These are phyloP conservation scores for Gandaritis pyraliata DNA, from an alignment of 2,888 invertebrate genomes.

Conservation along the genomic window DNA sequence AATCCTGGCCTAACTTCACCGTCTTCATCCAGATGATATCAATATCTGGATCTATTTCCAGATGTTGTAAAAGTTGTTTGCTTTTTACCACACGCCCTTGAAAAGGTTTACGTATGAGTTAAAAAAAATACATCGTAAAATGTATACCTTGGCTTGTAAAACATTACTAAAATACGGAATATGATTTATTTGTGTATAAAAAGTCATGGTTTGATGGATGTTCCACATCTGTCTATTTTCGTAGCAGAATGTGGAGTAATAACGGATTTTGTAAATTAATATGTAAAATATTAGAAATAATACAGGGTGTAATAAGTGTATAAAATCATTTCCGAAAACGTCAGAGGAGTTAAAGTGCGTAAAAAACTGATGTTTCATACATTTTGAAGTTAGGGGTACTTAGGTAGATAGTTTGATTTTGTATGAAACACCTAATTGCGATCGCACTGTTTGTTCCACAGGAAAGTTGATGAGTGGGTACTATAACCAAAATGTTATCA, in stretches of 20 bases:
- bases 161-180: constrained; percentile 53
- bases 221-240: constrained; percentile 44
- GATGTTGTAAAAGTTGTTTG: constrained; percentile 71
- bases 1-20: neutral
- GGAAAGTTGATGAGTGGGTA: no score
- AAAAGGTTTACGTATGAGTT: constrained; percentile 58
- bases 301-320: no score
- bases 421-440: no score
- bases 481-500: no score
- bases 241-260: constrained; percentile 29
- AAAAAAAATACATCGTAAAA: constrained; percentile 59
- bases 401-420: no score
- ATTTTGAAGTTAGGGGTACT: no score
- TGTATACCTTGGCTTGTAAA: constrained; percentile 54
- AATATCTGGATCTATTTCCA: constrained; percentile 65
- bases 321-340: no score
- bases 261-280: constrained; percentile 19
- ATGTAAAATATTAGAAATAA: no score
- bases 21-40: constrained; percentile 47
- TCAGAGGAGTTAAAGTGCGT: no score
- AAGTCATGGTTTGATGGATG: constrained; percentile 61
- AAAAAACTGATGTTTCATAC: no score
- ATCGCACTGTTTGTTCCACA: no score
- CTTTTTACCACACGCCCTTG: constrained; percentile 71
- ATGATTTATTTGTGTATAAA: constrained; percentile 69